Evolutionary conservation across 2,888 invertebrate species (phyloP), one percentile per base, ranked within the genome.

Genomic region (Trachelus troglodyta): DNA sequence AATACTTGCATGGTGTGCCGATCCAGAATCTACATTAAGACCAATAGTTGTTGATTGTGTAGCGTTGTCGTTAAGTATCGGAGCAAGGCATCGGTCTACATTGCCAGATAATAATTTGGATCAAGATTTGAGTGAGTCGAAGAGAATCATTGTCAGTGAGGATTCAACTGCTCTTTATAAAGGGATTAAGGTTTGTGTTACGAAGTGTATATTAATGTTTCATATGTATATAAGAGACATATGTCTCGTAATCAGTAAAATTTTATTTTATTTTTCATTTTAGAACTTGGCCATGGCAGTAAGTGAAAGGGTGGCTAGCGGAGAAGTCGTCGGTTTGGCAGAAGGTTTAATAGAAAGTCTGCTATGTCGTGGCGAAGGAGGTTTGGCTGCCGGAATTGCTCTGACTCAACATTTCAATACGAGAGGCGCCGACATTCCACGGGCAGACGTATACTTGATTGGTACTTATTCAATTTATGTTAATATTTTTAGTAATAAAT

Each of bases 281-380:
- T 34, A 88, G 88, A 85, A 79, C 75, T 81, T 91, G 76, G 86
- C 90, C 4, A 73, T 81, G 0, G 83, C 85, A 0, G 86, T 88
- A 15, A 88, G 89, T 56, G 85, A 88, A 75, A 86, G 86, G 81
- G 83, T 90, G 34, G 85, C 89, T 1, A 82, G 83, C 30, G 88
- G 87, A 2, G 90, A 91, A 73, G 84, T 90, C 12, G 84, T 90
- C 3, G 87, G 87, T 34, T 82, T 90, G 11, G 88, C 89, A 1
- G 88, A 90, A 77, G 90, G 90, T 6, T 84, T 90, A 12, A 85
- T 90, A 69, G 89, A 89, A 79, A 88, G 88, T 12, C 82, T 90
- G 31, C 76, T 88, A 15, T 87, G 83, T 34, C 83, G 87, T 11
- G 89, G 87, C 12, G 89, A 89, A 79, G 87, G 86, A 3, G 85